phyloP scores from a whole-genome alignment of 1,140 invertebrate genomes.

The Panagrolaimus sp. region DNA sequence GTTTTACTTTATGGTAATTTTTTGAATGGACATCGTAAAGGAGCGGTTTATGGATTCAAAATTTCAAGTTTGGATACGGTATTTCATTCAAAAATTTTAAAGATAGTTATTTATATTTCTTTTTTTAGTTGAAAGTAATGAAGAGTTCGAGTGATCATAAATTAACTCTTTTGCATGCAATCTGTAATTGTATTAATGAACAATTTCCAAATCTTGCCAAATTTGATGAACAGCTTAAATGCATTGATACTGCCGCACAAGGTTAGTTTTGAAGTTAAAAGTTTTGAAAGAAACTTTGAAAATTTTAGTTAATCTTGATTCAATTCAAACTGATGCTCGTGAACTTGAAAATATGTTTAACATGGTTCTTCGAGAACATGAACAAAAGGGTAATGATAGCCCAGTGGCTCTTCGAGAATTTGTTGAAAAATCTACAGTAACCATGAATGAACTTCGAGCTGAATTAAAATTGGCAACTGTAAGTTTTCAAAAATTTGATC shows the following conservation, averaged over 20 bases:
- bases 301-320: slow-evolving; percentile 36
- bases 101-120: background rate
- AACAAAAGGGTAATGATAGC: slow-evolving; percentile 35
- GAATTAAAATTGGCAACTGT: slow-evolving; percentile 4
- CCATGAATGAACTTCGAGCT: slow-evolving; percentile 23
- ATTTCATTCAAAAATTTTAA: slow-evolving; percentile 16
- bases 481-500: no score
- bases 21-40: slow-evolving; percentile 79
- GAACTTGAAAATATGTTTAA: slow-evolving; percentile 38
- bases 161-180: slow-evolving; percentile 50
- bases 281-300: no score
- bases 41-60: slow-evolving; percentile 90
- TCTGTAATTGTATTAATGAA: slow-evolving; percentile 45
- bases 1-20: slow-evolving; percentile 98
- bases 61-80: slow-evolving; percentile 72
- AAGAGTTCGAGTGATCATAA: slow-evolving; percentile 51
- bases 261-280: no score
- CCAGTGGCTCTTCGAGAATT: slow-evolving; percentile 35
- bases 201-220: slow-evolving; percentile 45
- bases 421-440: slow-evolving; percentile 30
- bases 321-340: slow-evolving; percentile 30
- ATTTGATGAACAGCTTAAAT: slow-evolving; percentile 52
- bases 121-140: slow-evolving; percentile 50
- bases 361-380: slow-evolving; percentile 39
- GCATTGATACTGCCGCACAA: slow-evolving; percentile 49